phyloP scores from a whole-genome alignment of 1,140 invertebrate genomes.

The Octopus bimaculoides region DNA sequence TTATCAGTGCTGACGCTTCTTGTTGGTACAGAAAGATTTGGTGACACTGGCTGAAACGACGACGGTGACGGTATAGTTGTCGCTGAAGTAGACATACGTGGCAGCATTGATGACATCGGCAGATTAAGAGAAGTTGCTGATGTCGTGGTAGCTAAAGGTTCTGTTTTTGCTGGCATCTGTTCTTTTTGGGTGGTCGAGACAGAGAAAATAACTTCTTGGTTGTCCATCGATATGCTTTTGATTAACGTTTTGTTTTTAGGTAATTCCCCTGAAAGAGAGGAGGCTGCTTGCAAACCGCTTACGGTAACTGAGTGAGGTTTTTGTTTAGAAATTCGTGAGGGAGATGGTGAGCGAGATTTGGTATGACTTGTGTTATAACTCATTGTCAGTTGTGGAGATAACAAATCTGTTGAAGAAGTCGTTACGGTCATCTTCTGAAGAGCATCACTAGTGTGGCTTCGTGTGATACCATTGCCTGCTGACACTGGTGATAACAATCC shows the following conservation, averaged over 20 bases:
- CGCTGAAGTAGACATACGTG: neutral
- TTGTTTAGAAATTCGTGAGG: neutral
- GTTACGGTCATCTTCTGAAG: slow-evolving; percentile 19
- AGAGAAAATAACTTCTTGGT: neutral
- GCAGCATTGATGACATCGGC: slow-evolving; percentile 15
- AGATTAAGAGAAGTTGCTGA: slow-evolving; percentile 15
- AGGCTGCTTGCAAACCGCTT: neutral
- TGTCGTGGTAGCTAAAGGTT: neutral
- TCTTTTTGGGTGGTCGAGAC: neutral
- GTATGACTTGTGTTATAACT: slow-evolving; percentile 19
- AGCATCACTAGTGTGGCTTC: slow-evolving; percentile 15
- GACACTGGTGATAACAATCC: slow-evolving; percentile 18
- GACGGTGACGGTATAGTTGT: neutral
- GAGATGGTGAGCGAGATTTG: neutral
- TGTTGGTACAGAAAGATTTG: slow-evolving; percentile 7
- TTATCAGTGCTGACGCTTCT: slow-evolving; percentile 22
- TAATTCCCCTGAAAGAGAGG: neutral
- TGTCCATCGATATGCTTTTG: slow-evolving; percentile 4
- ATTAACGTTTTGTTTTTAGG: neutral
- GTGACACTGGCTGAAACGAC: slow-evolving; percentile 8
- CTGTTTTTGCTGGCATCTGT: neutral
- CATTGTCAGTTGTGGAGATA: slow-evolving; percentile 13
- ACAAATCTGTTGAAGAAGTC: neutral
- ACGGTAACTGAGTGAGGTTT: neutral
- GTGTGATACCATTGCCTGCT: slow-evolving; percentile 9